Conservation (phyloP, 1,140 invertebrate species). For the Archivesica marissinica region DNA sequence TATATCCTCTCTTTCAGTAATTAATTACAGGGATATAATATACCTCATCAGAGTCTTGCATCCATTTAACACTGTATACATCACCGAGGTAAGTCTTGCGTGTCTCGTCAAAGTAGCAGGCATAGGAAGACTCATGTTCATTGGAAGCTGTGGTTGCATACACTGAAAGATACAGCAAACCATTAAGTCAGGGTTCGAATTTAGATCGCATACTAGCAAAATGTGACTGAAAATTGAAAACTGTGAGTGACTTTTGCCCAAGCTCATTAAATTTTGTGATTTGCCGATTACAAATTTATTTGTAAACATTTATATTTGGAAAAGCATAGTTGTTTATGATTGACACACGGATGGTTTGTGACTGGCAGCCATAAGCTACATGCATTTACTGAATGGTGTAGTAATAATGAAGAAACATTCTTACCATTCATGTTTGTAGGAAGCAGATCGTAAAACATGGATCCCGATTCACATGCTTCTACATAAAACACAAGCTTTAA, state of each 20-base stretch:
- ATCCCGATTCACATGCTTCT: slow-evolving; percentile 89
- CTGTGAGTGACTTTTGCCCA: background rate
- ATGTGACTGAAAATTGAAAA: too few species aligned
- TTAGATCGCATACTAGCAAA: too few species aligned
- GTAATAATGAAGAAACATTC: slow-evolving; percentile 43
- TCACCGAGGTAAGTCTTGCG: slow-evolving; percentile 86
- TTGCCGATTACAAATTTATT: too few species aligned
- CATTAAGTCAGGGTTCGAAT: too few species aligned
- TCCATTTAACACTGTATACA: slow-evolving; percentile 89
- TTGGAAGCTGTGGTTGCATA: slow-evolving; percentile 89
- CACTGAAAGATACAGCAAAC: too few species aligned
- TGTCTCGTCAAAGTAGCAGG: slow-evolving; percentile 87
- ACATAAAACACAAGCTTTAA: slow-evolving; percentile 87
- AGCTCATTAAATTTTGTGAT: too few species aligned
- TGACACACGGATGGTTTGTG: too few species aligned
- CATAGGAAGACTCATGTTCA: slow-evolving; percentile 86
- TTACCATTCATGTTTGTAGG: slow-evolving; percentile 86
- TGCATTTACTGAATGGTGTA: too few species aligned
- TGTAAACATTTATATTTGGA: too few species aligned
- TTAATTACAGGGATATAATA: background rate
- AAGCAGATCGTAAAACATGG: slow-evolving; percentile 88
- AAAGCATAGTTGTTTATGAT: too few species aligned
- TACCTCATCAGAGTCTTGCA: slow-evolving; percentile 88
- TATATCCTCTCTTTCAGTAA: too few species aligned
- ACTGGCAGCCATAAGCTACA: too few species aligned